A percentile compares a stretch with the other conserved stretches of the same genome.
phyloP scores from a whole-genome alignment of 1,140 invertebrate genomes.

The Zaprionus davidi region DNA sequence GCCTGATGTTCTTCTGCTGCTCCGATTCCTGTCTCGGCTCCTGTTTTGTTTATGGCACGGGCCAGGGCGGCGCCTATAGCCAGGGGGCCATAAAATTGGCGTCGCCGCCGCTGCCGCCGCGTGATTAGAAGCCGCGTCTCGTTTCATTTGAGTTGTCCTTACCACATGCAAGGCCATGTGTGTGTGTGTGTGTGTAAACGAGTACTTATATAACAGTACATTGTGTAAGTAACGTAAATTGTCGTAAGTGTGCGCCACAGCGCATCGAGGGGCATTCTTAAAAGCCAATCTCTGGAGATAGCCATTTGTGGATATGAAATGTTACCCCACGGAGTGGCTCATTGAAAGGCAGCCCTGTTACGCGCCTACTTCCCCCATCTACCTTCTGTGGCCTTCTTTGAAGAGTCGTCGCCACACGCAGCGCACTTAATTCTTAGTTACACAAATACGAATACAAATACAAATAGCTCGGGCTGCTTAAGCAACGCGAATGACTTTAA shows the following conservation, averaged over 20 bases:
- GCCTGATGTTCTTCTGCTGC: background rate
- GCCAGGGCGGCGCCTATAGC: slow-evolving; percentile 46
- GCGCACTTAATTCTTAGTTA: background rate
- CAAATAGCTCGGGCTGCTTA: background rate
- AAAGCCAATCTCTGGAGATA: slow-evolving; percentile 48
- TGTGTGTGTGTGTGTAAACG: slow-evolving; percentile 10
- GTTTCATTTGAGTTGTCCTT: slow-evolving; percentile 68
- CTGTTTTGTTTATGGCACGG: slow-evolving; percentile 59
- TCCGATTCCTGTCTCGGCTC: slow-evolving; percentile 11
- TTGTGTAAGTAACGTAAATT: slow-evolving; percentile 43
- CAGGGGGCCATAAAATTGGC: slow-evolving; percentile 53
- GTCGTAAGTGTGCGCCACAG: slow-evolving; percentile 13
- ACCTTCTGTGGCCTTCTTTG: background rate
- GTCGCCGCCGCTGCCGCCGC: slow-evolving; percentile 43
- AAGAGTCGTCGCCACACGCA: background rate
- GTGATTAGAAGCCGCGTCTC: slow-evolving; percentile 62
- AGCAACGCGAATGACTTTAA: background rate
- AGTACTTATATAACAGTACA: slow-evolving; percentile 25
- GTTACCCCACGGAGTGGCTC: slow-evolving; percentile 34
- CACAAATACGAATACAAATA: background rate
- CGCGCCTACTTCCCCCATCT: background rate
- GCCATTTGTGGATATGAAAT: slow-evolving; percentile 46
- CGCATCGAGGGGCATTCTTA: slow-evolving; percentile 41
- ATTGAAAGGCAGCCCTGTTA: background rate
- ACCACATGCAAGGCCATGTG: slow-evolving; percentile 10